phyloP scores from a whole-genome alignment of 1,140 invertebrate genomes.

The Helicorthomorpha holstii region DNA sequence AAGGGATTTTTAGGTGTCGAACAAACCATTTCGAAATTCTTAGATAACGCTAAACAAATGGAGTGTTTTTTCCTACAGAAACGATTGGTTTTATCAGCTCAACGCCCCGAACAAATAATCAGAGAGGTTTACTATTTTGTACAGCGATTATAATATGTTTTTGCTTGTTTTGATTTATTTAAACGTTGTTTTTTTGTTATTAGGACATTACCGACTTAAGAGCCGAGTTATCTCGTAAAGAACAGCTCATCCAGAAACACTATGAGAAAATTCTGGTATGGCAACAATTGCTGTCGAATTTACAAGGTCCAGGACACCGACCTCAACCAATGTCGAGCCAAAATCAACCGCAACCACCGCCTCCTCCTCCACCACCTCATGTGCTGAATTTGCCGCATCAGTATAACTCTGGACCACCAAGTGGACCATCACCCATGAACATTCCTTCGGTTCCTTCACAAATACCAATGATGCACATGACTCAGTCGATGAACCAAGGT shows the following conservation, averaged over 20 bases:
- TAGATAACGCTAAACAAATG: constrained; percentile 78
- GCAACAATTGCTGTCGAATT: constrained; percentile 66
- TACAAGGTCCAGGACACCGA: constrained; percentile 36
- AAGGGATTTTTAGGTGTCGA: constrained; percentile 41
- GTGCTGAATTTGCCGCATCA: constrained; percentile 2
- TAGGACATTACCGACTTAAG: constrained; percentile 66
- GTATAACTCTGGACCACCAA: neutral
- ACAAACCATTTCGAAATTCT: constrained; percentile 59
- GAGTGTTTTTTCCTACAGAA: constrained; percentile 89
- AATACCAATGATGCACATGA: neutral
- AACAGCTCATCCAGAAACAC: constrained; percentile 68
- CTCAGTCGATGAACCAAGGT: neutral
- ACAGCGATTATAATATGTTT: neutral
- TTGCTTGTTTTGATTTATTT: neutral
- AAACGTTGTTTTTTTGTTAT: neutral
- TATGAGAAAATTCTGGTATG: constrained; percentile 77
- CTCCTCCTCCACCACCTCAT: constrained; percentile 1
- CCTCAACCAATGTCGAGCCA: constrained; percentile 29
- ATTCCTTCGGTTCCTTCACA: neutral
- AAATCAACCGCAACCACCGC: constrained; percentile 20
- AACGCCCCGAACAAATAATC: constrained; percentile 78
- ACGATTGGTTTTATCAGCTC: constrained; percentile 65
- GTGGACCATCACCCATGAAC: neutral
- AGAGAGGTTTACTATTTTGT: constrained; percentile 43
- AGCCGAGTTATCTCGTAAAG: constrained; percentile 65